phyloP scores from a whole-genome alignment of 2,888 invertebrate species.

The Parasteatoda lunata region DNA sequence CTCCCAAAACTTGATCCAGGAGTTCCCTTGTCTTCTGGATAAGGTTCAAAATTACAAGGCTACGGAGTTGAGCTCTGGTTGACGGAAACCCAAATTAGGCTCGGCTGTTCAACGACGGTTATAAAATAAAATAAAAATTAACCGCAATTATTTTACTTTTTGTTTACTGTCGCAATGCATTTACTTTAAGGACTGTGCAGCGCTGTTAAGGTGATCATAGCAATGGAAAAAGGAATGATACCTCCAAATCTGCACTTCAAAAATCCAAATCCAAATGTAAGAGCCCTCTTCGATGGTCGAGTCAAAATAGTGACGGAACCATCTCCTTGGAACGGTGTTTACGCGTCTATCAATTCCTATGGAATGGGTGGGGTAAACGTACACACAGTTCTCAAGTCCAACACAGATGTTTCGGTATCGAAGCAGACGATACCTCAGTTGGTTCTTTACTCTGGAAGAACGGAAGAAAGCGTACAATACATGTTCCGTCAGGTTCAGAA shows the following conservation, averaged over 20 bases:
- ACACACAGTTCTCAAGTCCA: slow-evolving; percentile 88
- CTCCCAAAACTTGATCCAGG: too few species aligned
- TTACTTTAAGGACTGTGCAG: slow-evolving; percentile 83
- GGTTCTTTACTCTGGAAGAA: slow-evolving; percentile 88
- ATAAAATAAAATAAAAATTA: too few species aligned
- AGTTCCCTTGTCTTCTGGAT: too few species aligned
- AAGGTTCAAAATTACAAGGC: too few species aligned
- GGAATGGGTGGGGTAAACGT: slow-evolving; percentile 98
- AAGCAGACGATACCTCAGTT: slow-evolving; percentile 79
- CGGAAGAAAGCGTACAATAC: slow-evolving; percentile 83
- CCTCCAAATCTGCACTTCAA: slow-evolving; percentile 94
- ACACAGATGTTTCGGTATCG: slow-evolving; percentile 77
- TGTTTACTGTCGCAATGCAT: background rate
- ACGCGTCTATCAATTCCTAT: slow-evolving; percentile 94
- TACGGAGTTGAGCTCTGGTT: too few species aligned
- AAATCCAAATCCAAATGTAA: slow-evolving; percentile 90
- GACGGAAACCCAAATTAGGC: too few species aligned
- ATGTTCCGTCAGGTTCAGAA: slow-evolving; percentile 78
- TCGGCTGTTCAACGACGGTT: too few species aligned
- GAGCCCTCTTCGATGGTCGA: slow-evolving; percentile 90
- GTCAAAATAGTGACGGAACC: slow-evolving; percentile 91
- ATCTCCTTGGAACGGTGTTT: slow-evolving; percentile 89
- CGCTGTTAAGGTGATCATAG: slow-evolving; percentile 90
- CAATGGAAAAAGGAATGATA: slow-evolving; percentile 91
- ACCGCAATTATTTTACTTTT: background rate